Evolutionary conservation across 2,888 invertebrate genomes (phyloP).

Genomic region (Mechanitis messenoides): DNA sequence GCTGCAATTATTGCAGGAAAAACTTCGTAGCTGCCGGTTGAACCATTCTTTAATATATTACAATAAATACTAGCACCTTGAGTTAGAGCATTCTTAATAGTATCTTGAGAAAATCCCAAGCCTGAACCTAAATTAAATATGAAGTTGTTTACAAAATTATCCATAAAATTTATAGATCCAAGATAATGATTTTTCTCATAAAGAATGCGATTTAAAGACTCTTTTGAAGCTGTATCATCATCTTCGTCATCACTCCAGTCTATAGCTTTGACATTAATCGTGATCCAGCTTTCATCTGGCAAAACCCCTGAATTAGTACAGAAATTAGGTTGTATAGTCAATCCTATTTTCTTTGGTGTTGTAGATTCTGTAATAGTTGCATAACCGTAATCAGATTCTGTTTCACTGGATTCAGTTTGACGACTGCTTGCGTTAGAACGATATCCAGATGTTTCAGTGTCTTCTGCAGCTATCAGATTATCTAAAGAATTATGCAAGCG

Average conservation of each 20-base stretch:
- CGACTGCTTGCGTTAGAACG: constrained; percentile 68
- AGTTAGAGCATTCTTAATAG: constrained; percentile 74
- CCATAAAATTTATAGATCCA: constrained; percentile 81
- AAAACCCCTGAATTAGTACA: constrained; percentile 65
- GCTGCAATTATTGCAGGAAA: constrained; percentile 82
- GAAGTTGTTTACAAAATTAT: constrained; percentile 81
- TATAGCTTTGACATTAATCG: constrained; percentile 58
- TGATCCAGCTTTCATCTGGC: constrained; percentile 71
- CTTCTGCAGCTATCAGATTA: constrained; percentile 49
- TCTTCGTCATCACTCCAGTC: constrained; percentile 65
- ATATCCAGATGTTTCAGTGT: constrained; percentile 75
- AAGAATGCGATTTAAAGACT: constrained; percentile 50
- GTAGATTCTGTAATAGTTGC: constrained; percentile 78
- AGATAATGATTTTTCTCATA: constrained; percentile 74
- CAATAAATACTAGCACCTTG: constrained; percentile 83
- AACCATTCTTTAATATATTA: constrained; percentile 60
- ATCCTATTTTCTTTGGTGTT: constrained; percentile 75
- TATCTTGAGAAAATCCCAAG: constrained; percentile 74
- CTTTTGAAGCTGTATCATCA: constrained; percentile 45
- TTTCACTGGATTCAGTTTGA: constrained; percentile 65
- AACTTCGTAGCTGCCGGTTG: constrained; percentile 77
- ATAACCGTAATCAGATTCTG: constrained; percentile 79
- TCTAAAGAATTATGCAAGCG: constrained; percentile 35
- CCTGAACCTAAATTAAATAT: constrained; percentile 75
- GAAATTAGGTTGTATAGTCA: constrained; percentile 55